Conservation (phyloP, 2,888 invertebrate genomes). For the Drosophila mercatorum region DNA sequence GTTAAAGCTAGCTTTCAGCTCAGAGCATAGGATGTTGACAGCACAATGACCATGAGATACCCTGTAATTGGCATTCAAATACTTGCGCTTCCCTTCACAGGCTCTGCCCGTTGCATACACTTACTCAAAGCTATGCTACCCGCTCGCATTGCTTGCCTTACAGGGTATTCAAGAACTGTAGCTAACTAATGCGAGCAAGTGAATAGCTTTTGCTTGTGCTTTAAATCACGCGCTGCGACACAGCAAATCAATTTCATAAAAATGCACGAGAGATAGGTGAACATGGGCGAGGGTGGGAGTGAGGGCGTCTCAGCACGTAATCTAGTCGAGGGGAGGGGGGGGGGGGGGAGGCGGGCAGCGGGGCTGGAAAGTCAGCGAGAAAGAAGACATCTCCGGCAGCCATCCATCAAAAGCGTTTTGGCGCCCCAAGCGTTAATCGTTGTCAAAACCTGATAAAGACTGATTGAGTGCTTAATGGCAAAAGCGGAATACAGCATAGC, state of each 20-base stretch:
- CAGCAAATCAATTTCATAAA: slow-evolving; percentile 71
- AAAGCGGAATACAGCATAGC: slow-evolving; percentile 32
- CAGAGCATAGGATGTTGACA: too few species aligned
- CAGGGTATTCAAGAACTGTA: slow-evolving; percentile 3
- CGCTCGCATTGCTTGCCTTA: neutral
- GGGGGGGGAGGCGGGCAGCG: slow-evolving; percentile 1
- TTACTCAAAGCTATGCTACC: neutral
- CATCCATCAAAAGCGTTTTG: slow-evolving; percentile 76
- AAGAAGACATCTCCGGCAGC: slow-evolving; percentile 54
- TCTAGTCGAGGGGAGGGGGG: too few species aligned
- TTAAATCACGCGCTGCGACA: slow-evolving; percentile 42
- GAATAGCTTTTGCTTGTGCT: slow-evolving; percentile 15
- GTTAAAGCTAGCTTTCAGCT: neutral
- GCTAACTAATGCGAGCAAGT: slow-evolving; percentile 42
- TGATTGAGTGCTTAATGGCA: slow-evolving; percentile 81
- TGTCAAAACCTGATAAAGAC: slow-evolving; percentile 81
- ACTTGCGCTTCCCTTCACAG: neutral
- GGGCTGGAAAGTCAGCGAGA: slow-evolving; percentile 1
- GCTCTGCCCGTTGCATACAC: neutral
- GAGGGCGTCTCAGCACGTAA: too few species aligned
- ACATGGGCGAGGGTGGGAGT: neutral
- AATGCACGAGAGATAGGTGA: slow-evolving; percentile 44
- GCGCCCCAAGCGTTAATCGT: slow-evolving; percentile 77
- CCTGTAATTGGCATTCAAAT: neutral
- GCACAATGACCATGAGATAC: neutral